phyloP scores from a whole-genome alignment of 2,797 vertebrate species.

The Falco concolor region DNA sequence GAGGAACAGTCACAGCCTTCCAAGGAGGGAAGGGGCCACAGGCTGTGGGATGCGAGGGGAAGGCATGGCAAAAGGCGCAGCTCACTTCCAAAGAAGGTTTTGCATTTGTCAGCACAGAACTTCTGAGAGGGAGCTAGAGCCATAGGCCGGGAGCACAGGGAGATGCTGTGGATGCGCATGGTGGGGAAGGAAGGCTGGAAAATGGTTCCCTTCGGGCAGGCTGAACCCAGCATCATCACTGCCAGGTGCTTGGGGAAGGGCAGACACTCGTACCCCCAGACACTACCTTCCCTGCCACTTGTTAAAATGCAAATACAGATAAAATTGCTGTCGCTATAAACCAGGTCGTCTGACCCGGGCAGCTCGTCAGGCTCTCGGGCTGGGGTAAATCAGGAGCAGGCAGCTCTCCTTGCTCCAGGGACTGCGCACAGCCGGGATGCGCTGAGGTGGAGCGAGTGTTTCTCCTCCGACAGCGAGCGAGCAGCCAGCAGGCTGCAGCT shows the following conservation, averaged over 20 bases:
- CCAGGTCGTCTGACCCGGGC: too few relatives aligned
- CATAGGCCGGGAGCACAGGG: neutral
- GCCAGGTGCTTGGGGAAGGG: neutral
- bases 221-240: rapidly evolving
- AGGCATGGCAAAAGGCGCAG: rapidly evolving
- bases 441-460: neutral
- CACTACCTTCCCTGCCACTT: rapidly evolving
- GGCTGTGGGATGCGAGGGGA: rapidly evolving
- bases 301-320: neutral
- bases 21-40: neutral
- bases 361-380: rapidly evolving
- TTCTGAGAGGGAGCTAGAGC: neutral
- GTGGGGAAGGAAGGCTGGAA: neutral
- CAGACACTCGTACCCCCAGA: rapidly evolving
- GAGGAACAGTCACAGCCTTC: neutral
- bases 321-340: rapidly evolving
- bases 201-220: neutral
- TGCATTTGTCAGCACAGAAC: neutral
- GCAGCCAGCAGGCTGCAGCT: neutral
- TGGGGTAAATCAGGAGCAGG: neutral
- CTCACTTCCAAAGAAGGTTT: neutral
- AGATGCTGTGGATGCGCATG: neutral
- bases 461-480: rapidly evolving
- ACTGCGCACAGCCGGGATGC: rapidly evolving
- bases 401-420: neutral